These are phyloP conservation scores for Euproctis similis DNA, from an alignment of 2,888 invertebrate genomes.

Conservation along the genomic window DNA sequence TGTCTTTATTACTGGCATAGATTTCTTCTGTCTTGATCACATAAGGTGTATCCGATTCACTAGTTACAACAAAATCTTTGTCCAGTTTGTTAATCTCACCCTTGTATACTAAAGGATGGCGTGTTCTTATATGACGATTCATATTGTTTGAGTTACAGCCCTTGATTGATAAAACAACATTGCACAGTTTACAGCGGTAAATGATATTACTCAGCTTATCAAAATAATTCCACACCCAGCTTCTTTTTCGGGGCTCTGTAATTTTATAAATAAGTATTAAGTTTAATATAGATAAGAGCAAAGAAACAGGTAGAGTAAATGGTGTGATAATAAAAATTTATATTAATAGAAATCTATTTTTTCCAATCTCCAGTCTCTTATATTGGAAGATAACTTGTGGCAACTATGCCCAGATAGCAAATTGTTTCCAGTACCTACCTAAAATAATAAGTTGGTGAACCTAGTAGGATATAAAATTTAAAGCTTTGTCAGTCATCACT, in stretches of 20 bases:
- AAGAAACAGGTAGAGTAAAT: too few species aligned
- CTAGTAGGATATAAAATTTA: too few species aligned
- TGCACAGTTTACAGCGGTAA: conserved; percentile 58
- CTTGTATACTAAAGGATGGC: conserved; percentile 47
- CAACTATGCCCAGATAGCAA: too few species aligned
- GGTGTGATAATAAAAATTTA: too few species aligned
- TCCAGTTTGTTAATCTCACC: conserved; percentile 37
- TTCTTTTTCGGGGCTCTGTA: conserved; percentile 53
- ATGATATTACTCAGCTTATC: conserved; percentile 56
- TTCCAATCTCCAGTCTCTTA: too few species aligned
- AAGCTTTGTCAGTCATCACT: too few species aligned
- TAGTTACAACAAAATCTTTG: conserved; percentile 13
- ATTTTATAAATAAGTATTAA: conserved; percentile 10
- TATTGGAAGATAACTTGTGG: too few species aligned
- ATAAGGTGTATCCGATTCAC: conserved; percentile 31
- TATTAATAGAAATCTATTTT: too few species aligned
- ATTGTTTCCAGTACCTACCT: too few species aligned
- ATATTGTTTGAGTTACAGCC: conserved; percentile 67
- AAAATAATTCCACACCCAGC: conserved; percentile 71
- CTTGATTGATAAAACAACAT: conserved; percentile 60
- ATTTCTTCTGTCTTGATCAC: conserved; percentile 43
- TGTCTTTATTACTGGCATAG: conserved; percentile 34
- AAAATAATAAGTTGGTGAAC: too few species aligned
- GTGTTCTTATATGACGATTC: conserved; percentile 58
- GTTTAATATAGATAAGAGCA: too few species aligned